phyloP scores from a whole-genome alignment of 2,113 vertebrate species.

The Tyto alba region DNA sequence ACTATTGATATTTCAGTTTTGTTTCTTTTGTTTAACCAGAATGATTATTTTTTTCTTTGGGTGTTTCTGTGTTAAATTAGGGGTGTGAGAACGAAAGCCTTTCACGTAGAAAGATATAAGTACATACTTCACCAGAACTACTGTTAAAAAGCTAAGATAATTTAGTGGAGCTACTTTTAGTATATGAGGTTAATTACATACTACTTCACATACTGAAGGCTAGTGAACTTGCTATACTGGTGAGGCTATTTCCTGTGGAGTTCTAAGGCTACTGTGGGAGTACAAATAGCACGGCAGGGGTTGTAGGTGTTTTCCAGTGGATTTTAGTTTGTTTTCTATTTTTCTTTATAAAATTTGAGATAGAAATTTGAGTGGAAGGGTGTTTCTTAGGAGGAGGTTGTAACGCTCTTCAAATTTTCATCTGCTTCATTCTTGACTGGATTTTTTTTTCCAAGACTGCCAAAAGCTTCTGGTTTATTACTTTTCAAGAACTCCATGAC shows the following conservation, averaged over 20 bases:
- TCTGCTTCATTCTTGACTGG: background rate
- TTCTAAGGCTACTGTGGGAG: background rate
- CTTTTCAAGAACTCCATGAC: background rate
- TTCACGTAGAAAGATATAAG: background rate
- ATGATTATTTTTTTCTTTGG: background rate
- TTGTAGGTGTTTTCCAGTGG: background rate
- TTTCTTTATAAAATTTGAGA: background rate
- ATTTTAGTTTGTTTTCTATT: background rate
- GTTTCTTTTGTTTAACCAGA: background rate
- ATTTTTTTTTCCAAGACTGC: background rate
- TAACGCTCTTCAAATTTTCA: background rate
- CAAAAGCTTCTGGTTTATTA: background rate
- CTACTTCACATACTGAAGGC: background rate
- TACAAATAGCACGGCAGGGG: background rate
- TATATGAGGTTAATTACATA: background rate
- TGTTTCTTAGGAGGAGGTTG: background rate
- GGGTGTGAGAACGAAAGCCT: background rate
- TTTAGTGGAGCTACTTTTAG: background rate
- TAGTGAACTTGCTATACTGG: background rate
- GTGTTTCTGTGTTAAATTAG: background rate
- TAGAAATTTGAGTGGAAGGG: background rate
- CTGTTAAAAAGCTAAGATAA: background rate
- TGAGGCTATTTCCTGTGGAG: background rate
- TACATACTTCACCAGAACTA: background rate
- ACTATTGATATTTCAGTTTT: background rate